These are phyloP conservation scores for Blomia tropicalis DNA, from an alignment of 2,888 invertebrate species.

Conservation along the genomic window DNA sequence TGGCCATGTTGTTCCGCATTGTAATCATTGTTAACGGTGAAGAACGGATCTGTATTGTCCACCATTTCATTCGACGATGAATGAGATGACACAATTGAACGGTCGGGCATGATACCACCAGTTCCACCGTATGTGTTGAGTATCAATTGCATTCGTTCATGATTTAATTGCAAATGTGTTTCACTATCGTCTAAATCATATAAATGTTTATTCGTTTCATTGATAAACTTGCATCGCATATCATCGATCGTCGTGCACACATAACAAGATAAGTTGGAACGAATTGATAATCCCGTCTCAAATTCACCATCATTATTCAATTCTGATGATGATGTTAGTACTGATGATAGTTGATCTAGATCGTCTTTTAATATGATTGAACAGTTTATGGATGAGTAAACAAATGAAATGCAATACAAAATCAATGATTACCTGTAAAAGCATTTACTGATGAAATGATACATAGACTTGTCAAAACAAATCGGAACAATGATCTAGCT, in stretches of 20 bases:
- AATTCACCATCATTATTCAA: neutral
- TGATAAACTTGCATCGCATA: slow-evolving; percentile 21
- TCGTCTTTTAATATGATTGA: neutral
- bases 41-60: neutral
- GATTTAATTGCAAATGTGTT: neutral
- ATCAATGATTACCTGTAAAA: neutral
- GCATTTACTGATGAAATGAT: neutral
- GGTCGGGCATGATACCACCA: neutral
- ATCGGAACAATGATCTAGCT: too few relatives aligned
- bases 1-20: neutral
- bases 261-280: slow-evolving; percentile 23
- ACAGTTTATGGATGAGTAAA: neutral
- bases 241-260: slow-evolving; percentile 24
- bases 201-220: slow-evolving; percentile 17
- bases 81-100: neutral
- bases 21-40: slow-evolving; percentile 8
- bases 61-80: neutral
- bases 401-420: neutral
- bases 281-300: neutral
- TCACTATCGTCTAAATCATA: neutral
- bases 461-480: too few relatives aligned
- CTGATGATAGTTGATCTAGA: neutral
- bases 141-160: neutral
- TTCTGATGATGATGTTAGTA: neutral
- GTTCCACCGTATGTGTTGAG: neutral